These are phyloP conservation scores for Heliornis fulica DNA, from an alignment of 2,113 vertebrate genomes.

Conservation along the genomic window DNA sequence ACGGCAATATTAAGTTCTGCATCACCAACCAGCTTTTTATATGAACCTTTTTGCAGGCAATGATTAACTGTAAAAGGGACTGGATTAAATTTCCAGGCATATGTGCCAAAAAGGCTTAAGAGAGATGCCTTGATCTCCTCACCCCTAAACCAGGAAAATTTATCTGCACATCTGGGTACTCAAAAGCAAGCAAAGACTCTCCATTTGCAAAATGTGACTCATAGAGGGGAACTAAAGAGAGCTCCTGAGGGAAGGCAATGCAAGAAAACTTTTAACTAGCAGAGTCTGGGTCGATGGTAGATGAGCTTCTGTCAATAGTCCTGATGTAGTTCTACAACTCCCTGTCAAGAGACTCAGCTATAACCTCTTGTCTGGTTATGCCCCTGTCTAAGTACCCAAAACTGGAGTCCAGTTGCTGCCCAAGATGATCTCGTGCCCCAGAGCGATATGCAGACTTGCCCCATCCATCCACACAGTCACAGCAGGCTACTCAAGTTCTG, in stretches of 20 bases:
- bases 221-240: not conserved
- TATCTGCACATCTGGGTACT: not conserved
- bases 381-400: not conserved
- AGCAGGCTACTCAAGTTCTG: not conserved
- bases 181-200: not conserved
- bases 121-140: not conserved
- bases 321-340: not conserved
- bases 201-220: not conserved
- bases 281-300: not conserved
- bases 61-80: not conserved
- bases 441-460: not conserved
- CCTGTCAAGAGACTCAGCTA: not conserved
- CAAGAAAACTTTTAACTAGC: not conserved
- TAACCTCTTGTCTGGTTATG: not conserved
- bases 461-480: not conserved
- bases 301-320: not conserved
- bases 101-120: not conserved
- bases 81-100: not conserved
- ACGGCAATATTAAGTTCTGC: not conserved
- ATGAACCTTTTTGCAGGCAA: not conserved
- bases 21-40: not conserved
- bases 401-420: not conserved
- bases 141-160: not conserved
- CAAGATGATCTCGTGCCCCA: not conserved
- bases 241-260: not conserved